Evolutionary conservation across 2,797 vertebrate genomes (phyloP).

Genomic region (Coilia nasus): DNA sequence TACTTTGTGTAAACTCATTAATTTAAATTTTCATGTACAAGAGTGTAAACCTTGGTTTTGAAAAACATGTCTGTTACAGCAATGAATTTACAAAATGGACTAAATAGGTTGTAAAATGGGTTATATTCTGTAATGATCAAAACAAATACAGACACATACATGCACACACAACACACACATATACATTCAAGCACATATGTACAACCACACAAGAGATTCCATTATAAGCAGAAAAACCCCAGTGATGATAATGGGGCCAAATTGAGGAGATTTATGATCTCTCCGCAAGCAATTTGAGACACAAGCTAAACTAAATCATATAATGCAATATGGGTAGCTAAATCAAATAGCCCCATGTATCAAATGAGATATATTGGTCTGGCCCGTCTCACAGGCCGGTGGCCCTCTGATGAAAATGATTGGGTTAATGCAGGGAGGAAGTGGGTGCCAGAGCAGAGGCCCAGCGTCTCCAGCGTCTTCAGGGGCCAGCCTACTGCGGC

Average conservation of each 20-base stretch:
- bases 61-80: not conserved
- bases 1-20: not conserved
- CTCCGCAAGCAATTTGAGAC: constrained; percentile 61
- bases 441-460: constrained; percentile 48
- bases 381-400: constrained; percentile 62
- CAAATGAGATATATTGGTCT: constrained; percentile 73
- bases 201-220: not conserved
- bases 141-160: not conserved
- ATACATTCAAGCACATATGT: not conserved
- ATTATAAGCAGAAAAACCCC: not conserved
- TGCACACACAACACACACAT: not conserved
- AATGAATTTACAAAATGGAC: not conserved
- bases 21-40: too few species aligned
- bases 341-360: constrained; percentile 73
- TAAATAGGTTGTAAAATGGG: not conserved
- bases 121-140: not conserved
- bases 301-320: constrained; percentile 70
- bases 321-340: constrained; percentile 69
- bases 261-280: constrained; percentile 65
- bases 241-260: constrained; percentile 35
- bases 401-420: constrained; percentile 69
- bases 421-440: constrained; percentile 54
- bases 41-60: too few species aligned
- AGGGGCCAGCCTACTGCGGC: constrained; percentile 40
- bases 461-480: constrained; percentile 53